These are phyloP conservation scores for Oryzias curvinotus DNA, from an alignment of 2,113 vertebrate genomes.

Conservation along the genomic window DNA sequence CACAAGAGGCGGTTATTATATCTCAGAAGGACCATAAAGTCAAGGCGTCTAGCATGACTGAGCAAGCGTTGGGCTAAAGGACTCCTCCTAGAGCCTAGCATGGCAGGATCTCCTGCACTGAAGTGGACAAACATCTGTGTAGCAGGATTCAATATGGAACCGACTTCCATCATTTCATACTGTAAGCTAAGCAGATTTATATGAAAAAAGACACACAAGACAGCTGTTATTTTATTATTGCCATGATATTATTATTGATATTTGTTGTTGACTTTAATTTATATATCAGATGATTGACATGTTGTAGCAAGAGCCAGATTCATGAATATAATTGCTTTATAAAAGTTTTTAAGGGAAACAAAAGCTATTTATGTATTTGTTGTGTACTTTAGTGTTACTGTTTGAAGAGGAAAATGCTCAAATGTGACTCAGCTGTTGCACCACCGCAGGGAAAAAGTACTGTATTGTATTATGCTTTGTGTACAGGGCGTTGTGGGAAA, in stretches of 20 bases:
- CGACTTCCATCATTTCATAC: constrained; percentile 60
- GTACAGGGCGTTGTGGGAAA: constrained; percentile 53
- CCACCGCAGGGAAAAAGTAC: constrained; percentile 69
- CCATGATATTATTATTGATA: constrained; percentile 64
- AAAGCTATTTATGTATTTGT: constrained; percentile 81
- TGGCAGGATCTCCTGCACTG: constrained; percentile 14
- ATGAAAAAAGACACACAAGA: constrained; percentile 56
- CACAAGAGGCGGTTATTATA: constrained; percentile 5
- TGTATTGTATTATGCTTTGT: constrained; percentile 60
- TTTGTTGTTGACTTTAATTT: constrained; percentile 79
- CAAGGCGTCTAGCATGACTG: constrained; percentile 1
- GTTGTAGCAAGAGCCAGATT: constrained; percentile 72
- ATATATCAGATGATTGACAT: constrained; percentile 64
- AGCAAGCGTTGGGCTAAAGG: constrained; percentile 26
- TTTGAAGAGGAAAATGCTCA: constrained; percentile 66
- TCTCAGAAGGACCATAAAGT: constrained; percentile 1
- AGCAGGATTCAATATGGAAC: constrained; percentile 14
- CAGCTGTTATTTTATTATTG: constrained; percentile 83
- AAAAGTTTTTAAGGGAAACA: constrained; percentile 75
- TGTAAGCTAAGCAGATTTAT: constrained; percentile 81
- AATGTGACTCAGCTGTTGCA: constrained; percentile 68
- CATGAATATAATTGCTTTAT: constrained; percentile 66
- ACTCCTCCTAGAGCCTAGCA: constrained; percentile 46
- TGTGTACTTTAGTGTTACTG: constrained; percentile 68
- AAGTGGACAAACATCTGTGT: constrained; percentile 14